These are phyloP conservation scores for Apodemus agrarius DNA, from an alignment of 2,797 vertebrate genomes.

Conservation along the genomic window DNA sequence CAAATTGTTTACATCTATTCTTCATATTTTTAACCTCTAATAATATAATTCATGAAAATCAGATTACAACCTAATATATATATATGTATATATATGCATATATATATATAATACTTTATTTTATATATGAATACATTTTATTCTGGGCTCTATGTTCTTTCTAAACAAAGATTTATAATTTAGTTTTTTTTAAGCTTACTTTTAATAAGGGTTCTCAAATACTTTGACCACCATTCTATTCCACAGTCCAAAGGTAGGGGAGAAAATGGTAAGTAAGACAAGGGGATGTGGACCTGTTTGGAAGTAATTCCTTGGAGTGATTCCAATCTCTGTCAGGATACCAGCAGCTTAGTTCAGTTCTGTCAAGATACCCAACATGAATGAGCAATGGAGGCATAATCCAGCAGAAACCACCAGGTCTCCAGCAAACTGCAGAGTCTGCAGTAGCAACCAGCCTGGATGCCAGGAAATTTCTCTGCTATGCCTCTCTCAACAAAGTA, in stretches of 20 bases:
- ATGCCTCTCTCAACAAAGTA: neutral
- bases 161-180: neutral
- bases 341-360: neutral
- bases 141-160: neutral
- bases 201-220: neutral
- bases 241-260: neutral
- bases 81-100: neutral
- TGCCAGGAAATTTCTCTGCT: neutral
- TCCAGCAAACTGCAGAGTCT: neutral
- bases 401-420: neutral
- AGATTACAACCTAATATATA: neutral
- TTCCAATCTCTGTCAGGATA: neutral
- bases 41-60: neutral
- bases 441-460: neutral
- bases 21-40: neutral
- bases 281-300: neutral
- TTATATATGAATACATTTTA: neutral
- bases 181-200: neutral
- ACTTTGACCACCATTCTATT: neutral
- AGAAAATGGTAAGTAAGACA: neutral
- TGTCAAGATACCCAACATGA: neutral
- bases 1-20: neutral
- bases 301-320: neutral
- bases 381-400: neutral
- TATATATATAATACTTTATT: neutral